phyloP scores from a whole-genome alignment of 30 jellyfish, hydroid and myxozoan genomes.

The Cassiopea xamachana region DNA sequence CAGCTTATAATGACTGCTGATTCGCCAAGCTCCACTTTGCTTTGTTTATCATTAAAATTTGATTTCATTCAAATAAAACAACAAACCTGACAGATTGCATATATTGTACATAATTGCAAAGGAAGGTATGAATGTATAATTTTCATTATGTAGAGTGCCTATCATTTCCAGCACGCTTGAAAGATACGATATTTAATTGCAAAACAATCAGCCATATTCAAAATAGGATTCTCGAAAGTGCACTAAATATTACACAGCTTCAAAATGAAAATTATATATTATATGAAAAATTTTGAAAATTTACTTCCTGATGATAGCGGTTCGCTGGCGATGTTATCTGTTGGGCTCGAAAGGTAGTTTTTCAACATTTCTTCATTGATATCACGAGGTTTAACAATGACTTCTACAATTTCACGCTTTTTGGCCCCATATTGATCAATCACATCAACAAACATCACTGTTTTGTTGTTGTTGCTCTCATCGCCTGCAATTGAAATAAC shows the following conservation, averaged over 20 bases:
- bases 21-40: too few relatives aligned
- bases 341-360: not conserved
- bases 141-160: too few relatives aligned
- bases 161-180: too few relatives aligned
- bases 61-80: too few relatives aligned
- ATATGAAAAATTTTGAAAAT: not conserved
- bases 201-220: not conserved
- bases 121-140: too few relatives aligned
- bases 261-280: too few relatives aligned
- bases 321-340: not conserved
- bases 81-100: too few relatives aligned
- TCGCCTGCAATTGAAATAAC: not conserved
- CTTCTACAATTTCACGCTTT: not conserved
- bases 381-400: not conserved
- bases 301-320: not conserved
- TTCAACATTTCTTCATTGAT: not conserved
- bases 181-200: not conserved
- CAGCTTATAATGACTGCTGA: too few relatives aligned
- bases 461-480: not conserved
- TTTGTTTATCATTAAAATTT: too few relatives aligned
- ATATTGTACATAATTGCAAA: too few relatives aligned
- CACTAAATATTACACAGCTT: not conserved
- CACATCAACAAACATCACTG: not conserved
- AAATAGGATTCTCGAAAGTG: not conserved
- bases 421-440: constrained; percentile 16